Conservation (phyloP, 2,888 invertebrate genomes). For the Xylota sylvarum region DNA sequence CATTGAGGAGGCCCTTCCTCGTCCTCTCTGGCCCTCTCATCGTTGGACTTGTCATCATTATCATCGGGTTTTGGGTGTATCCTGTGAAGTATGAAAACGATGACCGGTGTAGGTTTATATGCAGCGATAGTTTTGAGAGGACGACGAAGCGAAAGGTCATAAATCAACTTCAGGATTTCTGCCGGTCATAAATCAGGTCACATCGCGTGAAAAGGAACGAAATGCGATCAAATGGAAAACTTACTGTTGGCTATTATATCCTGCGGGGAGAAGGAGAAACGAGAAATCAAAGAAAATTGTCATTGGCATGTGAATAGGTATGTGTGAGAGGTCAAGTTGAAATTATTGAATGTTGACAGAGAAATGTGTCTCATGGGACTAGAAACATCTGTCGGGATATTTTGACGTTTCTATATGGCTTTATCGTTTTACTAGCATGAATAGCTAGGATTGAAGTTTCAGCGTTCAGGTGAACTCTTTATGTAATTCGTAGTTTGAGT, state of each 20-base stretch:
- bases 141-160: constrained; percentile 41
- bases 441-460: too few relatives aligned
- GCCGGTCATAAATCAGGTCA: constrained; percentile 61
- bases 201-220: constrained; percentile 49
- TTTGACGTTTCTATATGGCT: neutral
- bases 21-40: constrained; percentile 21
- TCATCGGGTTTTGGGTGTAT: neutral
- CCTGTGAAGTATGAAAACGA: constrained; percentile 34
- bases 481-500: too few relatives aligned
- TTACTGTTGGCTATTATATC: neutral
- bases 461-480: too few relatives aligned
- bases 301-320: neutral
- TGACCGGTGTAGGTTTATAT: constrained; percentile 38
- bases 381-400: neutral
- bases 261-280: neutral
- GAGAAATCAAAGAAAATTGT: neutral
- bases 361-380: neutral
- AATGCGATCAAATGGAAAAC: constrained; percentile 47
- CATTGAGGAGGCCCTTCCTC: constrained; percentile 14
- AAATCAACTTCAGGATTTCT: constrained; percentile 62
- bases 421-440: too few relatives aligned
- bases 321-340: neutral
- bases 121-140: constrained; percentile 39
- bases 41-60: neutral
- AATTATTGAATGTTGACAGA: constrained; percentile 4